Evolutionary conservation across 2,888 invertebrate genomes (phyloP).

Genomic region (Microctonus aethiopoides): DNA sequence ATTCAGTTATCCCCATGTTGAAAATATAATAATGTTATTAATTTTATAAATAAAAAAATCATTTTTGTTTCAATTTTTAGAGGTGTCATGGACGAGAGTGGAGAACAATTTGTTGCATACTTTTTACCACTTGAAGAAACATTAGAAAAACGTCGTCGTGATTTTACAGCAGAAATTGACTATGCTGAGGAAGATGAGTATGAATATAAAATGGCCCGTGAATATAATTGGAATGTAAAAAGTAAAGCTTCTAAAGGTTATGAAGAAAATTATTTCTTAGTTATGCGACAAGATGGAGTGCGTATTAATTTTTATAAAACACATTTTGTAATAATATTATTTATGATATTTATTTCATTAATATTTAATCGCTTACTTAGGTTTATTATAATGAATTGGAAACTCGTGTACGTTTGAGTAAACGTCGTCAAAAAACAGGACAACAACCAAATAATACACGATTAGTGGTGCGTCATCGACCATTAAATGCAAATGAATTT

Average conservation of each 20-base stretch:
- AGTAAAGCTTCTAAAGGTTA: conserved; percentile 95
- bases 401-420: conserved; percentile 93
- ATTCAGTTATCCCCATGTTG: conserved; percentile 3
- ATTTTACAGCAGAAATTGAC: conserved; percentile 79
- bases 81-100: conserved; percentile 99
- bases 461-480: conserved; percentile 90
- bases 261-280: conserved; percentile 97
- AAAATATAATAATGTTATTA: background rate
- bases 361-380: conserved; percentile 39
- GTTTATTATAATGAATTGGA: conserved; percentile 95
- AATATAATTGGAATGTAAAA: conserved; percentile 99
- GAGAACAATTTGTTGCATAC: conserved; percentile 99
- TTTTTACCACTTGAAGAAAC: conserved; percentile 96
- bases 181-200: conserved; percentile 93
- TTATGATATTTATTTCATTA: background rate
- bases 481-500: conserved; percentile 85
- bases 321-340: background rate
- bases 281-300: conserved; percentile 86
- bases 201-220: conserved; percentile 96
- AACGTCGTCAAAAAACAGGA: conserved; percentile 84
- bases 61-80: conserved; percentile 69
- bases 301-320: conserved; percentile 21
- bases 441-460: conserved; percentile 80
- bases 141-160: conserved; percentile 86
- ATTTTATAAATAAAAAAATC: conserved; percentile 2